A percentile compares a stretch with the other conserved stretches of the same genome.
These are phyloP conservation scores for Sminthurides aquaticus DNA, from an alignment of 2,888 invertebrate species.

Conservation along the genomic window DNA sequence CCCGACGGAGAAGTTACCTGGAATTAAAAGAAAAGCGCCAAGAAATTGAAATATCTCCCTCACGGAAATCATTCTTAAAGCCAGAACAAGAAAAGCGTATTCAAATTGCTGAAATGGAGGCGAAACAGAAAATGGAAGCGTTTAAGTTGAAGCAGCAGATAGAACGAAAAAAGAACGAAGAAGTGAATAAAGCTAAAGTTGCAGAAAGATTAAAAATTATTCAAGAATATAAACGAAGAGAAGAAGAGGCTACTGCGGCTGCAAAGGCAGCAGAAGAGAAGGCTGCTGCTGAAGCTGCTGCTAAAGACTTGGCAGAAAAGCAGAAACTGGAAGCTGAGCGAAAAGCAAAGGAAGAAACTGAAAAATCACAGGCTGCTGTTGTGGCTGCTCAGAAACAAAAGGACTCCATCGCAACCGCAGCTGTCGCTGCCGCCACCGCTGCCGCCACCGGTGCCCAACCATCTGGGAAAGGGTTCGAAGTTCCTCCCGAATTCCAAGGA, in stretches of 20 bases:
- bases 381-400: constrained; percentile 12
- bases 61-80: background rate
- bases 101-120: constrained; percentile 4
- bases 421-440: background rate
- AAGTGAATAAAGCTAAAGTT: background rate
- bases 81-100: background rate
- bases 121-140: constrained; percentile 8
- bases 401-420: constrained; percentile 13
- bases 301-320: constrained; percentile 7
- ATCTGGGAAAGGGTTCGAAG: constrained; percentile 8
- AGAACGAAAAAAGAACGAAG: constrained; percentile 12
- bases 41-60: constrained; percentile 7
- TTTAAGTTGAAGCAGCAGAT: constrained; percentile 2
- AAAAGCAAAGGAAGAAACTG: constrained; percentile 11
- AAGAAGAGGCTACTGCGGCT: constrained; percentile 8
- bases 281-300: background rate
- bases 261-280: constrained; percentile 7
- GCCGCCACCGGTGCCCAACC: background rate
- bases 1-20: constrained; percentile 13
- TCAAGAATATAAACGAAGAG: constrained; percentile 6
- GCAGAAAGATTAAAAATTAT: background rate
- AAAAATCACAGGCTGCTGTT: constrained; percentile 5
- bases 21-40: constrained; percentile 11
- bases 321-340: constrained; percentile 1
- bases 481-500: constrained; percentile 31